These are phyloP conservation scores for Meteorus sp. DNA, from an alignment of 1,140 invertebrate genomes.

Conservation along the genomic window DNA sequence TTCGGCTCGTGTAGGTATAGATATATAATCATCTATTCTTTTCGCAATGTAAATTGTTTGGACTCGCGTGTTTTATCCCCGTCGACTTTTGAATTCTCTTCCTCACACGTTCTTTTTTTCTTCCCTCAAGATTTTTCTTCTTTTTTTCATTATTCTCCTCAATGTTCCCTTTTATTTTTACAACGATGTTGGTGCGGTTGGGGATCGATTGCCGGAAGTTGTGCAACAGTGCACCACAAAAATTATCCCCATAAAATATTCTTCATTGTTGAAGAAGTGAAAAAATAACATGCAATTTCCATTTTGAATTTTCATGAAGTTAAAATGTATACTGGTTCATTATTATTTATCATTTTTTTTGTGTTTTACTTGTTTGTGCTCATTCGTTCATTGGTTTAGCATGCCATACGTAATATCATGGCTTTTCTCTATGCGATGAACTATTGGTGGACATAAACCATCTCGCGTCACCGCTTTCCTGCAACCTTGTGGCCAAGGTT, in stretches of 20 bases:
- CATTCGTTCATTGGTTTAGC: not conserved
- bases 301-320: constrained; percentile 24
- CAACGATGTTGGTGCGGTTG: too few relatives aligned
- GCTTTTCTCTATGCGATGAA: too few relatives aligned
- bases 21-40: constrained; percentile 26
- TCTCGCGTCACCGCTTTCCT: not conserved
- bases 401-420: too few relatives aligned
- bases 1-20: constrained; percentile 14
- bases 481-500: constrained; percentile 47
- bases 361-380: constrained; percentile 8
- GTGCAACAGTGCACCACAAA: constrained; percentile 19
- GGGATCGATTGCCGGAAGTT: constrained; percentile 25
- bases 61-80: constrained; percentile 31
- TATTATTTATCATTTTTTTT: constrained; percentile 3
- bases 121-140: too few relatives aligned
- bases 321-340: not conserved
- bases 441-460: too few relatives aligned
- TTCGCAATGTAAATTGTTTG: constrained; percentile 38
- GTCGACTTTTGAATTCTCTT: constrained; percentile 22
- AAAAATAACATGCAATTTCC: constrained; percentile 6
- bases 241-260: constrained; percentile 25
- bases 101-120: too few relatives aligned
- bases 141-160: not conserved
- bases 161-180: too few relatives aligned
- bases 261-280: too few relatives aligned